phyloP scores from a whole-genome alignment of 2,797 vertebrate genomes.

The Neosilurus mollespiculum region DNA sequence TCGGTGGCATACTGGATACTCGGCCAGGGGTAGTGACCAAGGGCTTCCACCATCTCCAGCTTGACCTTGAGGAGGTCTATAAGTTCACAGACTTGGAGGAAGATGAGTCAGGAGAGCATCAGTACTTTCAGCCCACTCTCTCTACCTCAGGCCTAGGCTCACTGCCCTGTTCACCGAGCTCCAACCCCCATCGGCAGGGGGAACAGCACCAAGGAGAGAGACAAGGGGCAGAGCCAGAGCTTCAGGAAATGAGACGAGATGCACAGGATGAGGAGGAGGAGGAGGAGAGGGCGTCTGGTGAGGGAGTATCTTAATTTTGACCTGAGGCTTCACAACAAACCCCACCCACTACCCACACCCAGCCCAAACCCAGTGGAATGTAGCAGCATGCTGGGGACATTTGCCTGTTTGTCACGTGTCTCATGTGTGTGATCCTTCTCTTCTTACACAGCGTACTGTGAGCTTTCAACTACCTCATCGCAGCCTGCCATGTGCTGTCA shows the following conservation, averaged over 20 bases:
- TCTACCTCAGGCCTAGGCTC: conserved; percentile 77
- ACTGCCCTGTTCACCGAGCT: conserved; percentile 58
- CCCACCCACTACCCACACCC: conserved; percentile 11
- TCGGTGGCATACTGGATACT: conserved; percentile 90
- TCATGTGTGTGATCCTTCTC: conserved; percentile 27
- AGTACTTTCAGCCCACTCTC: conserved; percentile 75
- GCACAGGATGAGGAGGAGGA: conserved; percentile 71
- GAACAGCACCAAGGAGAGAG: conserved; percentile 69
- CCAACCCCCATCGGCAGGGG: conserved; percentile 32
- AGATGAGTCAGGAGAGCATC: conserved; percentile 86
- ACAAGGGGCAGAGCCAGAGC: conserved; percentile 59
- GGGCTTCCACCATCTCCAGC: conserved; percentile 84
- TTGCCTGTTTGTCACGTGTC: conserved; percentile 23
- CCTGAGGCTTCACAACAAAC: conserved; percentile 24
- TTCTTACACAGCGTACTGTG: conserved; percentile 26
- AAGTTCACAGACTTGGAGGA: conserved; percentile 91
- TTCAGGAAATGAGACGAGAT: conserved; percentile 35
- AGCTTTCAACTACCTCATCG: conserved; percentile 49
- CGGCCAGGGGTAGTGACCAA: conserved; percentile 97
- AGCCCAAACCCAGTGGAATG: conserved; percentile 21
- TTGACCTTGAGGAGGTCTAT: conserved; percentile 87
- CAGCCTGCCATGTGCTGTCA: conserved; percentile 47
- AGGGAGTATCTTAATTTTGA: conserved; percentile 81
- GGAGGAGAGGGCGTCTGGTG: conserved; percentile 87
- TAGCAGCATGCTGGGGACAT: conserved; percentile 22